phyloP scores from a whole-genome alignment of 2,797 vertebrate genomes.

The Pangasius krempfi region DNA sequence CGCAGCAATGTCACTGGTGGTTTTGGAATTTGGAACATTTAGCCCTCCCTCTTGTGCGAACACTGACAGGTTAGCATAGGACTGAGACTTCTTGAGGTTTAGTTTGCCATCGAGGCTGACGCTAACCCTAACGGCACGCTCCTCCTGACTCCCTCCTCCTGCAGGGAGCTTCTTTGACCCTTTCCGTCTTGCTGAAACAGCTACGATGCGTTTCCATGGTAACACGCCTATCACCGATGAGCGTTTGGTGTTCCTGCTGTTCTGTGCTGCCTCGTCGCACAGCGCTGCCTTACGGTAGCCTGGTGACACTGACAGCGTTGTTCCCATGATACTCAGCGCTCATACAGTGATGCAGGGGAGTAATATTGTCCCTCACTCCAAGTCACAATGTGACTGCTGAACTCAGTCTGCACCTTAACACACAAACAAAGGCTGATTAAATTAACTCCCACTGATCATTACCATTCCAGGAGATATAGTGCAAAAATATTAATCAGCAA shows the following conservation, averaged over 20 bases:
- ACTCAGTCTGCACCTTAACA: conserved; percentile 20
- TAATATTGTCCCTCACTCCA: conserved; percentile 12
- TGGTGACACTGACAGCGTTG: conserved; percentile 90
- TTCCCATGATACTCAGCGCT: conserved; percentile 80
- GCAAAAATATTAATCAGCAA: background rate
- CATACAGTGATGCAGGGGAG: background rate
- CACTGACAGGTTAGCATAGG: conserved; percentile 85
- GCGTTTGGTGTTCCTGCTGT: conserved; percentile 90
- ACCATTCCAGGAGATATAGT: background rate
- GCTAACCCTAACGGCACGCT: conserved; percentile 74
- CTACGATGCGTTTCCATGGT: conserved; percentile 91
- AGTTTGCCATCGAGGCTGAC: conserved; percentile 66
- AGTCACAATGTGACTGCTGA: background rate
- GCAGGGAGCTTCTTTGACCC: conserved; percentile 88
- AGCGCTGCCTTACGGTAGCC: conserved; percentile 91
- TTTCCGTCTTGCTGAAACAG: conserved; percentile 89
- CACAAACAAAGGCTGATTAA: background rate
- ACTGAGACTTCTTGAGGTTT: conserved; percentile 92
- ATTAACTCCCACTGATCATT: background rate
- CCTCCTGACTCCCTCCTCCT: conserved; percentile 74
- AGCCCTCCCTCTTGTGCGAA: conserved; percentile 79
- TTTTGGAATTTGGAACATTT: conserved; percentile 79
- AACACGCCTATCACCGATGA: conserved; percentile 88
- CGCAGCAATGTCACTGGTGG: conserved; percentile 61
- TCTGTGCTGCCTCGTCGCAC: conserved; percentile 91